Evolutionary conservation across 2,888 invertebrate species (phyloP).

Genomic region (Apodemia duryi): DNA sequence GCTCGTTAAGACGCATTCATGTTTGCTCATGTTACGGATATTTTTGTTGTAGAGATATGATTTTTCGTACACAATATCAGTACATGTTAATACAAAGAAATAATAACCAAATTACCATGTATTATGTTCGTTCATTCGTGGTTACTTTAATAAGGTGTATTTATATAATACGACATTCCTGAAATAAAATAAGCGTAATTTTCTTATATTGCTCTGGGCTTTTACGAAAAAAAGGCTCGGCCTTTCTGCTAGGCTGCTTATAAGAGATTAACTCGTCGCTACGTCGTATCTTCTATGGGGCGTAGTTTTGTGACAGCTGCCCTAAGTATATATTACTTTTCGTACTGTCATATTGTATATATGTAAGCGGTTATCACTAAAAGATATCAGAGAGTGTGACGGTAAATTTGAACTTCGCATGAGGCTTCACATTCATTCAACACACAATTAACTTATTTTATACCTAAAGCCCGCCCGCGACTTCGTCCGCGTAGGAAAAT

Average conservation of each 20-base stretch:
- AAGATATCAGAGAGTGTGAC: too few relatives aligned
- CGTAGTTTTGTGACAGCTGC: constrained; percentile 1
- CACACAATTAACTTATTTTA: too few relatives aligned
- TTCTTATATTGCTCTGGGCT: background rate
- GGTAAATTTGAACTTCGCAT: too few relatives aligned
- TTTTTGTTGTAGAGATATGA: constrained; percentile 41
- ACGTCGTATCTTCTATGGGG: background rate
- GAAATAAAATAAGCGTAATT: background rate
- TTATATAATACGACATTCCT: background rate
- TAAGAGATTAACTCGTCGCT: background rate
- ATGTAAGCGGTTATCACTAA: too few relatives aligned
- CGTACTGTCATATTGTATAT: background rate
- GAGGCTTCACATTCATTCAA: too few relatives aligned
- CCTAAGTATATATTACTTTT: background rate
- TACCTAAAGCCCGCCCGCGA: too few relatives aligned
- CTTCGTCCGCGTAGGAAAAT: too few relatives aligned
- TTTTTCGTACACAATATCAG: constrained; percentile 5
- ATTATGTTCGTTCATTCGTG: constrained; percentile 3
- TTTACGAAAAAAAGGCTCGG: background rate
- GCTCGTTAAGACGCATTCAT: constrained; percentile 74
- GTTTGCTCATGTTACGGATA: constrained; percentile 61
- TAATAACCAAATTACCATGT: constrained; percentile 7
- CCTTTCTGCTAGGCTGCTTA: background rate
- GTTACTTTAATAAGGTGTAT: background rate
- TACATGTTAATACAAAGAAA: background rate